Conservation (phyloP, 2,113 vertebrate species). For the Scatophagus argus region DNA sequence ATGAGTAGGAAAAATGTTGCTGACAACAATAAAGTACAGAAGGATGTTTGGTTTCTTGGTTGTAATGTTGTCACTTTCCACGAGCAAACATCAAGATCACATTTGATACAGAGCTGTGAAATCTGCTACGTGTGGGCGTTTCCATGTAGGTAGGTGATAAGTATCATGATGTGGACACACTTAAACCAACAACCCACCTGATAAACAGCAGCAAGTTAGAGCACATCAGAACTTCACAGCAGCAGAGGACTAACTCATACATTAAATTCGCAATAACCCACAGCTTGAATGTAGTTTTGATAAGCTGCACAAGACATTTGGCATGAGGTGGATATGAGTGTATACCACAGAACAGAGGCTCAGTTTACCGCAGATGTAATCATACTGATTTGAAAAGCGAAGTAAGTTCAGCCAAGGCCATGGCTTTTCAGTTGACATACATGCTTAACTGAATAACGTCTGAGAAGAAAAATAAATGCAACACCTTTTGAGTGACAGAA, state of each 20-base stretch:
- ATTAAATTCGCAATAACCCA: not conserved
- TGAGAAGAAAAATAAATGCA: not conserved
- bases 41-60: not conserved
- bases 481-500: not conserved
- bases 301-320: not conserved
- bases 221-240: not conserved
- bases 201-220: not conserved
- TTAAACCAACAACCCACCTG: not conserved
- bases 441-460: not conserved
- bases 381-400: no score
- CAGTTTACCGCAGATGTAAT: no score
- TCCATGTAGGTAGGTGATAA: not conserved
- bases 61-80: not conserved
- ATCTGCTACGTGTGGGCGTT: no score
- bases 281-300: not conserved
- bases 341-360: no score
- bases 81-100: not conserved
- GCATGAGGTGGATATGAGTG: not conserved
- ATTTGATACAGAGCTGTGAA: not conserved
- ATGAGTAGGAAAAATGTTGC: not conserved
- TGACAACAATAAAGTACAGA: not conserved
- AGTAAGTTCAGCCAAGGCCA: no score
- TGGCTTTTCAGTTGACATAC: no score
- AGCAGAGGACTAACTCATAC: not conserved
- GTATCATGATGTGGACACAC: not conserved